Evolutionary conservation across 2,113 vertebrate species (phyloP), one percentile per base, ranked within the genome.

Genomic region (Boulengeromyrus knoepffleri): DNA sequence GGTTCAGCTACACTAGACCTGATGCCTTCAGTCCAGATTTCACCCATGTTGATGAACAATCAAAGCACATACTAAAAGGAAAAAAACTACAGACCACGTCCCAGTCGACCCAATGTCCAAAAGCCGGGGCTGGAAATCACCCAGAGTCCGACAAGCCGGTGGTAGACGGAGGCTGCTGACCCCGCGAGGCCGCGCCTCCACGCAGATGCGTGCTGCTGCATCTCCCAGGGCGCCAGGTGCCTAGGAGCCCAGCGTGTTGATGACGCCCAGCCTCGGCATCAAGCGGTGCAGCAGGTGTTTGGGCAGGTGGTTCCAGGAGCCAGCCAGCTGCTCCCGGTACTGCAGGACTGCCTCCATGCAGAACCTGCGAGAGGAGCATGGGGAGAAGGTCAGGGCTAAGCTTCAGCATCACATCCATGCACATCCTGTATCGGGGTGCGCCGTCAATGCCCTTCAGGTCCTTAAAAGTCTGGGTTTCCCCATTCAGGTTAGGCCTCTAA

Each of bases 231-330:
- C 8, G 3, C 31, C 42, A 3, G 80, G 21, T n/a, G 80, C 83
- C 96, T 96, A 99, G 52, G 97, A 98, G 90, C 97, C 98, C 6
- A 96, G 97, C 47, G 96, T 97, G 95, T 97, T 98, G 94, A 96
- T 96, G 87, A 94, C 97, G 0, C 96, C 94, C 39, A 97, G 97
- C 58, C 97, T 96, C 95, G 97, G 97, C 70, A 96, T 95, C 85
- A 99, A 95, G 91, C 95, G 97, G 93, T 96, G 96, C 89, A 99
- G 96, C 83, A 99, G 93, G 93, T 98, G 97, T 94, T 98, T 98
- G 66, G 98, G 98, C 91, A 99, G 96, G 92, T 96, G 98, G 91
- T 97, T 96, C 97, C 98, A 98, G 53, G 96, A 96, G 88, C 91
- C 94, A 52, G 97, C 97, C 93, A 99, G 89, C 80, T 94, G 94